These are phyloP conservation scores for Scyliorhinus canicula DNA, from an alignment of 2,797 vertebrate species.

Conservation along the genomic window DNA sequence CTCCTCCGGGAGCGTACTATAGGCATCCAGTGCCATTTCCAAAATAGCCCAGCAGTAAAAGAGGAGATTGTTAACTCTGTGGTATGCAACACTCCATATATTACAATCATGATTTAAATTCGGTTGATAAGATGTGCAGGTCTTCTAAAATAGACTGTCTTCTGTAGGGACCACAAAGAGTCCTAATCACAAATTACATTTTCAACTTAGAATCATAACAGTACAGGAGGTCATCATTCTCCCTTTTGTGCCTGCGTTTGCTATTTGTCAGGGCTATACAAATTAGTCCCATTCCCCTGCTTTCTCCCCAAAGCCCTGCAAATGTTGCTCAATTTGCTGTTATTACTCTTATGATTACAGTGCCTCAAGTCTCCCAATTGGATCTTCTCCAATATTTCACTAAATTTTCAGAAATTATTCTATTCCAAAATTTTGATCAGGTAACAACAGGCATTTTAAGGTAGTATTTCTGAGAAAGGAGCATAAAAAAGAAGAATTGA, in stretches of 20 bases:
- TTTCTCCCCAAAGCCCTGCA: no score
- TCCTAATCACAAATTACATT: not conserved
- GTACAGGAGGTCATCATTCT: not conserved
- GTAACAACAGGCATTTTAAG: not conserved
- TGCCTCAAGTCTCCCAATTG: not conserved
- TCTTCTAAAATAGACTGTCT: not conserved
- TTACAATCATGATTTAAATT: not conserved
- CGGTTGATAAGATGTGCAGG: not conserved
- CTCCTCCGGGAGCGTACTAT: no score
- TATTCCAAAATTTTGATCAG: not conserved
- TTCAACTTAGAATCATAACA: not conserved
- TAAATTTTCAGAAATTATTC: no score
- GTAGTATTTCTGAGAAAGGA: not conserved
- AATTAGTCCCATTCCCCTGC: not conserved
- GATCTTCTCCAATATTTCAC: not conserved
- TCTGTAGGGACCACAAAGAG: not conserved
- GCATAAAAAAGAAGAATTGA: not conserved
- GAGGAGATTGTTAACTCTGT: not conserved
- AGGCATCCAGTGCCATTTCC: not conserved
- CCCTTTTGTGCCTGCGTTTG: no score
- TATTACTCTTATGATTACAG: not conserved
- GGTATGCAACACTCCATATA: not conserved
- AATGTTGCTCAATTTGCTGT: not conserved
- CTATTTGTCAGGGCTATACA: not conserved
- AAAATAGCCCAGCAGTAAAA: not conserved